Conservation (phyloP, 2,888 invertebrate genomes). For the Linnaemya tessellans region DNA sequence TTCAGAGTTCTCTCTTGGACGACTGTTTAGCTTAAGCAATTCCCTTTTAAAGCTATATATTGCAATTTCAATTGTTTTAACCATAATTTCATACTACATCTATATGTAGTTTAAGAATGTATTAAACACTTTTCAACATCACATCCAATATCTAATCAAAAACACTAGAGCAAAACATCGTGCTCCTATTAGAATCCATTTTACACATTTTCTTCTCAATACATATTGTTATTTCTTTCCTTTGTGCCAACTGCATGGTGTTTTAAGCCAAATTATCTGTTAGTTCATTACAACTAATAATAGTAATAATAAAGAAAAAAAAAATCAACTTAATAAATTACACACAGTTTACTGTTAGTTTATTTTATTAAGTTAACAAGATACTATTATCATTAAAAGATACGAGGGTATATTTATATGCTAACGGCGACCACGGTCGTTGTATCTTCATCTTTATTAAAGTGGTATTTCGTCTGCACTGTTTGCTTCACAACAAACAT, state of each 20-base stretch:
- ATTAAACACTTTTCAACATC: too few species aligned
- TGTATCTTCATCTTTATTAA: conserved; percentile 32
- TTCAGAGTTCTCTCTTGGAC: too few species aligned
- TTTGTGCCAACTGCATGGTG: background rate
- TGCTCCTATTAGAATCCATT: too few species aligned
- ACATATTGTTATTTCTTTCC: background rate
- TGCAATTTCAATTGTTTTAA: too few species aligned
- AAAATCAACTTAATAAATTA: conserved; percentile 58
- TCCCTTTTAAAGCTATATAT: too few species aligned
- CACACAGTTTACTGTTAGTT: conserved; percentile 61
- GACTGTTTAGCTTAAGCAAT: too few species aligned
- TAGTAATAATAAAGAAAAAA: too few species aligned
- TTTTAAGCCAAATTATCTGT: conserved; percentile 12
- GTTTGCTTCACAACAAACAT: background rate
- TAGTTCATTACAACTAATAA: conserved; percentile 49
- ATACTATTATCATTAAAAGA: conserved; percentile 29
- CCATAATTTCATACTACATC: too few species aligned
- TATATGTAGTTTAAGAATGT: too few species aligned
- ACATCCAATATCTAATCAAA: too few species aligned
- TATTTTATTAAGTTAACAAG: conserved; percentile 52
- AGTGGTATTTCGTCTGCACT: background rate
- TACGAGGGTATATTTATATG: conserved; percentile 30
- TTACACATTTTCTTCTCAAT: background rate
- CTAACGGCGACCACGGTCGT: conserved; percentile 19
- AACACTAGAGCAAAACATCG: too few species aligned